Evolutionary conservation across 2,113 vertebrate genomes (phyloP).

Genomic region (Himantopus leucocephalus): DNA sequence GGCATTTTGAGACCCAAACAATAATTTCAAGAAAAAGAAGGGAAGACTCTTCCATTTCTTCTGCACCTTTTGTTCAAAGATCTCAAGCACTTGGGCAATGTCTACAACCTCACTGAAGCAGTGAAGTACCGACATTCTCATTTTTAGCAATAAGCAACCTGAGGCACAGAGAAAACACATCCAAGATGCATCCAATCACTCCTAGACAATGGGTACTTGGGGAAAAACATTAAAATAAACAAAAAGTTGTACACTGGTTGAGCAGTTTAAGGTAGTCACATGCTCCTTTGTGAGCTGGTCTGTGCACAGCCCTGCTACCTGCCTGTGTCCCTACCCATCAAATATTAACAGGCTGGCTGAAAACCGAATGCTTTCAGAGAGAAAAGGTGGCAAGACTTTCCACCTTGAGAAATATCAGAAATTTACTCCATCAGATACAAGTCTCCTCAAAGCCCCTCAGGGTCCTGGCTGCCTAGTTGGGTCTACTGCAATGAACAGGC

Average conservation of each 20-base stretch:
- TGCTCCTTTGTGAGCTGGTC: rapidly evolving
- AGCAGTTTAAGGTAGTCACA: neutral
- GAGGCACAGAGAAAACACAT: neutral
- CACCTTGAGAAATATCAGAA: neutral
- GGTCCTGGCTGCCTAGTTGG: neutral
- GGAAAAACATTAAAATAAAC: neutral
- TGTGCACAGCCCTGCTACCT: neutral
- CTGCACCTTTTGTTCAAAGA: neutral
- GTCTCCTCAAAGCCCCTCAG: neutral
- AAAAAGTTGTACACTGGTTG: neutral
- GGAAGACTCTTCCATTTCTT: neutral
- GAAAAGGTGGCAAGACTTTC: neutral
- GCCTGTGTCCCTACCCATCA: neutral
- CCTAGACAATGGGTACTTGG: neutral
- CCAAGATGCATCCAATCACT: neutral
- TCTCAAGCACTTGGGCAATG: neutral
- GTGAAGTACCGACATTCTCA: neutral
- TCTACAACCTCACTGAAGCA: neutral
- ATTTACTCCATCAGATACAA: neutral
- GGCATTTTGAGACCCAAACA: neutral
- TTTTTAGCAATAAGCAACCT: neutral
- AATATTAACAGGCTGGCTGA: neutral
- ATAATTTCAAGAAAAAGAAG: neutral
- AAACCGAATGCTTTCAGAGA: neutral
- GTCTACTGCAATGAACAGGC: neutral